These are phyloP conservation scores for Agraylea sexmaculata DNA, from an alignment of 1,140 invertebrate genomes.

Conservation along the genomic window DNA sequence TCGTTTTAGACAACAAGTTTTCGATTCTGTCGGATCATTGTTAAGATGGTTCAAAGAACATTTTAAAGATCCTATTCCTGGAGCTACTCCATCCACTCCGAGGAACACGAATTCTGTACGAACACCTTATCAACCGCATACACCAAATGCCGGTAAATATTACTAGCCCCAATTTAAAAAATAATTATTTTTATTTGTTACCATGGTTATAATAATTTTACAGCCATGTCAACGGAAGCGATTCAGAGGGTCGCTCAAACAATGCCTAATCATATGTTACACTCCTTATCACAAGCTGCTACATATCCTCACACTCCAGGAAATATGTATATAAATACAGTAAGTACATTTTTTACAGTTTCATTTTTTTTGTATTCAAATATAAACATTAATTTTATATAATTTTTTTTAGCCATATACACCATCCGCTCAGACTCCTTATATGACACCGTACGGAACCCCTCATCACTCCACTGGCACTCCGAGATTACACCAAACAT, in stretches of 20 bases:
- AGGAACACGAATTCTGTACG: conserved; percentile 45
- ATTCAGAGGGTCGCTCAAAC: conserved; percentile 63
- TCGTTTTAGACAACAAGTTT: conserved; percentile 78
- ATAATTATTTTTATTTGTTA: conserved; percentile 14
- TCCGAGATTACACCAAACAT: conserved; percentile 48
- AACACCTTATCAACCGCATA: conserved; percentile 59
- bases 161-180: conserved; percentile 23
- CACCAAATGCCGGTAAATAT: conserved; percentile 31
- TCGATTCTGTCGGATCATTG: conserved; percentile 70
- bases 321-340: conserved; percentile 45
- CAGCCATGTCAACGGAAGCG: conserved; percentile 42
- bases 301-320: conserved; percentile 53
- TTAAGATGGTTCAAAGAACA: conserved; percentile 98
- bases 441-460: conserved; percentile 72
- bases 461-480: conserved; percentile 37
- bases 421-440: conserved; percentile 80
- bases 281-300: conserved; percentile 55
- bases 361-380: conserved; percentile 1
- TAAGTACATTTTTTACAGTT: conserved; percentile 22
- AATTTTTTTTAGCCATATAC: conserved; percentile 54
- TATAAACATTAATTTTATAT: conserved; percentile 4
- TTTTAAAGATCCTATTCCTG: conserved; percentile 80
- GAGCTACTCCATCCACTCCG: conserved; percentile 58
- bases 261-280: conserved; percentile 60
- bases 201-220: conserved; percentile 14